Conservation (phyloP, 2,888 invertebrate species). For the Entomobrya proxima region DNA sequence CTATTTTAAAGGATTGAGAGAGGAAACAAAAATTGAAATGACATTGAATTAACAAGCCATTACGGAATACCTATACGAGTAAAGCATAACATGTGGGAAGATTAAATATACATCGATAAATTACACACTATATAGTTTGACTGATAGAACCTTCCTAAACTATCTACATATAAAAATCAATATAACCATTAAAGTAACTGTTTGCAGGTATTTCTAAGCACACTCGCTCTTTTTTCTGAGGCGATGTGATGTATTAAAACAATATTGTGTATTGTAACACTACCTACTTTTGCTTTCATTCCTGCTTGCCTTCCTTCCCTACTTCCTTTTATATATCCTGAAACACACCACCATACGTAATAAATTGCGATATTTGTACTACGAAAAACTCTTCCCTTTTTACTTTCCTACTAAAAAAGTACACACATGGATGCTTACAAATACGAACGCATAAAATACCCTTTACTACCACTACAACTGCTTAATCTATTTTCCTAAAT, state of each 20-base stretch:
- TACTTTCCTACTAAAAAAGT: not conserved
- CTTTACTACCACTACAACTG: not conserved
- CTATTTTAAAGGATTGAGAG: no score
- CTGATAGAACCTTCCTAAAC: conserved; percentile 18
- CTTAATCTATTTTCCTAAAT: conserved; percentile 16
- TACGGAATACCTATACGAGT: no score
- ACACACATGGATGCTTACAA: not conserved
- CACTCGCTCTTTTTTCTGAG: no score
- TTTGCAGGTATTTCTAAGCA: not conserved
- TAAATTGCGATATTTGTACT: conserved; percentile 29
- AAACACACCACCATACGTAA: not conserved
- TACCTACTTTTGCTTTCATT: conserved; percentile 51
- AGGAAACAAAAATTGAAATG: conserved; percentile 37
- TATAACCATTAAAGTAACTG: not conserved
- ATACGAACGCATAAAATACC: not conserved
- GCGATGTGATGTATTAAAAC: not conserved
- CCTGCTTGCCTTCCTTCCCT: conserved; percentile 62
- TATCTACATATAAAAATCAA: not conserved
- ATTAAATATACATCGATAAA: not conserved
- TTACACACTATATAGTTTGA: not conserved
- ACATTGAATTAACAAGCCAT: conserved; percentile 28
- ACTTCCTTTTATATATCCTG: conserved; percentile 30
- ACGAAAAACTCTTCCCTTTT: conserved; percentile 32
- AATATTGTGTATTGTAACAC: not conserved
- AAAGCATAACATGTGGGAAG: no score